Evolutionary conservation across 2,113 vertebrate species (phyloP).

Genomic region (Poeciliopsis prolifica): DNA sequence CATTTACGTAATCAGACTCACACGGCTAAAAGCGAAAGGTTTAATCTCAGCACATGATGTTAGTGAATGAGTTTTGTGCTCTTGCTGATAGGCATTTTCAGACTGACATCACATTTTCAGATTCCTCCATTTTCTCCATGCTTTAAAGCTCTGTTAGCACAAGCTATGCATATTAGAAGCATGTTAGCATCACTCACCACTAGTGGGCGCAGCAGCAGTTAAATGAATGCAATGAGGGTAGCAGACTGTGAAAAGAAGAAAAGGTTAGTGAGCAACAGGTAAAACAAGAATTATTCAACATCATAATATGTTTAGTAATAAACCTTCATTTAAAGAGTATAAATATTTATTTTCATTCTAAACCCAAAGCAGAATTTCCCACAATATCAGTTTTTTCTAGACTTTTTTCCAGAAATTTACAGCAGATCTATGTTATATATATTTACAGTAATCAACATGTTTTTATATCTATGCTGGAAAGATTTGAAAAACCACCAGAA

Average conservation of each 20-base stretch:
- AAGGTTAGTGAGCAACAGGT: constrained; percentile 52
- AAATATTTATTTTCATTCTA: not conserved
- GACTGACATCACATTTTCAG: not conserved
- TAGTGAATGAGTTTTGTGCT: not conserved
- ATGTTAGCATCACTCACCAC: constrained; percentile 83
- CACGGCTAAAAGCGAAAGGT: not conserved
- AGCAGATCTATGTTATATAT: too few relatives aligned
- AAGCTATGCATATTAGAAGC: constrained; percentile 20
- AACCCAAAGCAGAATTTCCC: not conserved
- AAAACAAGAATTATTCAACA: not conserved
- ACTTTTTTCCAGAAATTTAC: too few relatives aligned
- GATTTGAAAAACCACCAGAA: too few relatives aligned
- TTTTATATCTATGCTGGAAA: too few relatives aligned
- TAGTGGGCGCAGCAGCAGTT: constrained; percentile 75
- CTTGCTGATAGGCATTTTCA: not conserved
- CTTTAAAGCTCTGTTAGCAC: constrained; percentile 29
- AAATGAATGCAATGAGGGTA: constrained; percentile 77
- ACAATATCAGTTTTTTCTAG: not conserved
- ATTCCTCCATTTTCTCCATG: not conserved
- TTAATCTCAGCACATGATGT: not conserved
- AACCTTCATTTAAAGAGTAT: not conserved
- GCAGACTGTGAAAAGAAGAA: constrained; percentile 80
- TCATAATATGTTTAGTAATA: not conserved
- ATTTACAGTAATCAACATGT: too few relatives aligned
- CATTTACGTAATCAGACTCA: not conserved